Conservation (phyloP, 2,888 invertebrate genomes). For the Melikaiella ostensackeni region DNA sequence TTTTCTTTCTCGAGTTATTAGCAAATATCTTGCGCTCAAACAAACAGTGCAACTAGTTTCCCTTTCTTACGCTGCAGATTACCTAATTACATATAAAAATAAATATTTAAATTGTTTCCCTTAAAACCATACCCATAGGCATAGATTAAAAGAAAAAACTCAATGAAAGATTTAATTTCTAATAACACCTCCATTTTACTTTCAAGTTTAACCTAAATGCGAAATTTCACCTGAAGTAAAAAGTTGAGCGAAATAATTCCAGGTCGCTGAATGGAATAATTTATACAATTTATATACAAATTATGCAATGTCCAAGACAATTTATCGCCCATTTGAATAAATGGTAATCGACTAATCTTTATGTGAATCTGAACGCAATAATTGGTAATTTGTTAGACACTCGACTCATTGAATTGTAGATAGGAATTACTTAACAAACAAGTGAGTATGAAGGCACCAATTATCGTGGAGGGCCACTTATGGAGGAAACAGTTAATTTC, state of each 20-base stretch:
- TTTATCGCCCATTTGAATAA: slow-evolving; percentile 32
- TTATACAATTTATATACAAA: not conserved
- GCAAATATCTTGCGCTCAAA: no score
- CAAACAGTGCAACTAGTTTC: no score
- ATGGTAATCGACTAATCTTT: slow-evolving; percentile 22
- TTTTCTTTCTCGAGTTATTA: no score
- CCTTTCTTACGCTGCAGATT: no score
- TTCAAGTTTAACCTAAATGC: not conserved
- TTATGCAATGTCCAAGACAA: slow-evolving; percentile 9
- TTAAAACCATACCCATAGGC: no score
- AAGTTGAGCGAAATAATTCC: not conserved
- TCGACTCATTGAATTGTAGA: slow-evolving; percentile 54
- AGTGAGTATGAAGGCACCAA: not conserved
- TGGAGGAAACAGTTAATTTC: no score
- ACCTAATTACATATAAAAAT: no score
- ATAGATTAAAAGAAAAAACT: no score
- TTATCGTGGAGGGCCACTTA: no score
- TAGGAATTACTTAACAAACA: slow-evolving; percentile 69
- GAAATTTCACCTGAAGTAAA: not conserved
- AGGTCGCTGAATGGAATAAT: slow-evolving; percentile 19
- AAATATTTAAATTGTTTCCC: no score
- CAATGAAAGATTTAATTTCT: no score
- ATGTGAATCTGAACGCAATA: slow-evolving; percentile 27
- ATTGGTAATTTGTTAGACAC: slow-evolving; percentile 21
- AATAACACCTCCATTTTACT: not conserved